Evolutionary conservation across 1,140 invertebrate species (phyloP).

Genomic region (Drosophila parabipectinata): DNA sequence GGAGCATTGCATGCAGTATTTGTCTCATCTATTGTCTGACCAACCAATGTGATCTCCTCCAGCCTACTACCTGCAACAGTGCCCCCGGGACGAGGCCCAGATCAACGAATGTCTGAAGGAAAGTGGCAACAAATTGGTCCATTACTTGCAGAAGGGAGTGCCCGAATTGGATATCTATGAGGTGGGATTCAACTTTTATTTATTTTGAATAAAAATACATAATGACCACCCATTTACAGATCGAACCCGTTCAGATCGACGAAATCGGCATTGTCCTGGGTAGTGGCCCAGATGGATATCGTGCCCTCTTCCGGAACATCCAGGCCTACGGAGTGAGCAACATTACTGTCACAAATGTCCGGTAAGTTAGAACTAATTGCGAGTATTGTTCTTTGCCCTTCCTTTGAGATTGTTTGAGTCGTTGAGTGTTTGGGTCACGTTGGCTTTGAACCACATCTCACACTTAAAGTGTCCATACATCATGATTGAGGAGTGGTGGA

Average conservation of each 20-base stretch:
- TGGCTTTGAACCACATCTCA: background rate
- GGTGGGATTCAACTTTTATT: constrained; percentile 66
- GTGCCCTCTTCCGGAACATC: constrained; percentile 90
- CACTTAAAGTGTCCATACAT: constrained; percentile 4
- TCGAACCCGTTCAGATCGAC: constrained; percentile 91
- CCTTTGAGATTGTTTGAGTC: background rate
- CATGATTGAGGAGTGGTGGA: background rate
- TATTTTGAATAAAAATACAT: background rate
- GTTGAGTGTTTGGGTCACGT: background rate
- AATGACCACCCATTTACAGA: constrained; percentile 70
- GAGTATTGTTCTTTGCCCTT: background rate
- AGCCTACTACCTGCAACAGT: constrained; percentile 88
- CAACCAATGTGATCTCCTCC: constrained; percentile 37
- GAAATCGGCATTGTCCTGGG: constrained; percentile 91
- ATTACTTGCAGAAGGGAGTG: constrained; percentile 88
- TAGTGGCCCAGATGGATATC: constrained; percentile 90
- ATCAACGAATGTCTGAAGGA: constrained; percentile 89
- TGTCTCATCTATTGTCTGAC: constrained; percentile 11
- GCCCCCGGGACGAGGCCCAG: constrained; percentile 88
- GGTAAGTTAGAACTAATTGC: constrained; percentile 84
- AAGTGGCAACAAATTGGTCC: constrained; percentile 89
- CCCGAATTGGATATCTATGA: constrained; percentile 88
- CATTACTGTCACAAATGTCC: constrained; percentile 89
- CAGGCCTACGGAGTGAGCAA: constrained; percentile 91
- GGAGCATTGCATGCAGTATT: constrained; percentile 19